Conservation (phyloP, 1,140 invertebrate species). For the Choristoneura fumiferana region DNA sequence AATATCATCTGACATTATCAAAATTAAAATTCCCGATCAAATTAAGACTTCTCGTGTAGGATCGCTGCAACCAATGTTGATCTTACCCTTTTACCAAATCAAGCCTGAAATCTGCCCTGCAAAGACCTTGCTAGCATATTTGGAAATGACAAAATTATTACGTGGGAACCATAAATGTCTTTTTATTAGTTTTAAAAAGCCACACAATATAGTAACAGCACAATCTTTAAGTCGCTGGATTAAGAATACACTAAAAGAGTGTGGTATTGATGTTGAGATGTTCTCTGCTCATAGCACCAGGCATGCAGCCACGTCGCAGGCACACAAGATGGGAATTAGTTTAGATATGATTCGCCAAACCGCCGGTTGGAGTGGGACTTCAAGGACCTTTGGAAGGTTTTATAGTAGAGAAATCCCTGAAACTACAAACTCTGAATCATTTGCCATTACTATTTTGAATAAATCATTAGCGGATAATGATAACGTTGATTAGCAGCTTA, state of each 20-base stretch:
- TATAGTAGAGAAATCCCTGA: no score
- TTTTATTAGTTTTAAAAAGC: not conserved
- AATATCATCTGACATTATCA: not conserved
- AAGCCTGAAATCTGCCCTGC: not conserved
- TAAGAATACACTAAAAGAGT: not conserved
- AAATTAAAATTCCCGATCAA: not conserved
- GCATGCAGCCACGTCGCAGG: not conserved
- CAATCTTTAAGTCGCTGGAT: conserved; percentile 2
- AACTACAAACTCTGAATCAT: no score
- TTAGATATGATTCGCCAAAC: not conserved
- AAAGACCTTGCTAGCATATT: not conserved
- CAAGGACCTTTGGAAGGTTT: not conserved
- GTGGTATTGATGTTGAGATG: not conserved
- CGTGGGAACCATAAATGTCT: not conserved
- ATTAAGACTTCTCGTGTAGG: conserved; percentile 4
- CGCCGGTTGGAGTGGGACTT: not conserved
- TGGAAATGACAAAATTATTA: not conserved
- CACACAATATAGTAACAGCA: not conserved
- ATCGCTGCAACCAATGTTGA: not conserved
- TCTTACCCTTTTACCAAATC: not conserved
- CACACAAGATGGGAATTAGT: not conserved
- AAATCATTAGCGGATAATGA: no score
- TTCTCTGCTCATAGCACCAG: no score
- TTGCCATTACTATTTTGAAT: no score
- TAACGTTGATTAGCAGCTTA: no score